phyloP scores from a whole-genome alignment of 2,113 vertebrate species.

The Ceratotherium simum region DNA sequence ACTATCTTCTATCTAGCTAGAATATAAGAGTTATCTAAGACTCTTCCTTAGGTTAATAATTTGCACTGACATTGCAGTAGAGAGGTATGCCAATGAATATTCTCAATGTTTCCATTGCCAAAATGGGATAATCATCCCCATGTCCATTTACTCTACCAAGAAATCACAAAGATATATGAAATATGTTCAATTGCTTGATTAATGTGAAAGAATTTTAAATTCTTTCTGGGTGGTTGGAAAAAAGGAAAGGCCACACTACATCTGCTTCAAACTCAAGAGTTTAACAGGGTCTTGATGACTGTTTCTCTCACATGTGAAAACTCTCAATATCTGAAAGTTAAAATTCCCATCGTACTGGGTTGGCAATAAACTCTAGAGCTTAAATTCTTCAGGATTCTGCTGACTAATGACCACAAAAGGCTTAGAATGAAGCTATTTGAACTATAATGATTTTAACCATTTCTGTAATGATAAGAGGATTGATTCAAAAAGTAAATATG shows the following conservation, averaged over 20 bases:
- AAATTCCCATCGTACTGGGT: not conserved
- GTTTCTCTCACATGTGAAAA: slow-evolving; percentile 21
- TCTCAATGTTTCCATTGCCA: not conserved
- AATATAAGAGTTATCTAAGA: not conserved
- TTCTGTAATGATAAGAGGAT: slow-evolving; percentile 4
- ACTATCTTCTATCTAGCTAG: not conserved
- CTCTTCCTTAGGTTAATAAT: not conserved
- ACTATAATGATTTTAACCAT: slow-evolving; percentile 17
- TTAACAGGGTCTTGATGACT: not conserved
- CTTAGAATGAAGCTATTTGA: not conserved
- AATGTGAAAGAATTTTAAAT: slow-evolving; percentile 39
- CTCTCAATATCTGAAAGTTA: not conserved
- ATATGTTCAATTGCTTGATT: slow-evolving; percentile 11
- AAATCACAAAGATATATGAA: slow-evolving; percentile 1
- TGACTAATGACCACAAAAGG: not conserved
- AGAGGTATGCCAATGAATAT: not conserved
- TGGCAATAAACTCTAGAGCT: not conserved
- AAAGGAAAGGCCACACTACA: not conserved
- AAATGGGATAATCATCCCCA: not conserved
- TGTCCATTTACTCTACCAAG: not conserved
- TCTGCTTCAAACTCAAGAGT: slow-evolving; percentile 8
- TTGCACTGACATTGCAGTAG: not conserved
- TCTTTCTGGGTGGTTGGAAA: not conserved
- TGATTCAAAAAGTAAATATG: not conserved
- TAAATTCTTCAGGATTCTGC: slow-evolving; percentile 55